Conservation (phyloP, 2,113 vertebrate genomes). For the Tichodroma muraria region DNA sequence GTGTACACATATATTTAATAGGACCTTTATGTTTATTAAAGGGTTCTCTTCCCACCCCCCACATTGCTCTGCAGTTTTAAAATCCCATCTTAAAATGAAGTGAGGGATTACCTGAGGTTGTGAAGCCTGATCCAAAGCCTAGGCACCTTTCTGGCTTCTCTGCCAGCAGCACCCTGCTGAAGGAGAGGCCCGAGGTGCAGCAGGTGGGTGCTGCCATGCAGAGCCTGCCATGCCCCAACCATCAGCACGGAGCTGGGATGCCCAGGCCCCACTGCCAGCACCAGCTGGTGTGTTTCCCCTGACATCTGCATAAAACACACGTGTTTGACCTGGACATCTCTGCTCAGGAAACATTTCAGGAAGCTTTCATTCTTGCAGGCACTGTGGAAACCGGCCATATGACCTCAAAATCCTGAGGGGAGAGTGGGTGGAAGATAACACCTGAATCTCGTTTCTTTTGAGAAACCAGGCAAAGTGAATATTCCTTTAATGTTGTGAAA, state of each 20-base stretch:
- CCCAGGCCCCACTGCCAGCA: not conserved
- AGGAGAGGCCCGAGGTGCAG: not conserved
- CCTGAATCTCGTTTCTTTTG: not conserved
- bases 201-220: not conserved
- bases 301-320: not conserved
- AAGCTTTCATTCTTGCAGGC: not conserved
- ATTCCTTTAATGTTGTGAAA: not conserved
- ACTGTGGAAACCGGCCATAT: not conserved
- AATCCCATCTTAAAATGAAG: not conserved
- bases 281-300: not conserved
- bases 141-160: not conserved
- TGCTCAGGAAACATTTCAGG: not conserved
- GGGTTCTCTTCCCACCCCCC: not conserved
- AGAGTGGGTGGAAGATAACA: not conserved
- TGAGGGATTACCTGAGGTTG: not conserved
- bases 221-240: not conserved
- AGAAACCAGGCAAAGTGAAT: not conserved
- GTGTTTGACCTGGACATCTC: not conserved
- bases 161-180: fast-evolving
- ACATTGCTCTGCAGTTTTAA: not conserved
- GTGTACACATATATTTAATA: not conserved
- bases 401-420: not conserved
- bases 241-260: not conserved
- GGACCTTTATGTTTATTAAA: constrained; percentile 8
- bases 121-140: not conserved